Evolutionary conservation across 2,888 invertebrate genomes (phyloP).

Genomic region (Antheraea yamamai): DNA sequence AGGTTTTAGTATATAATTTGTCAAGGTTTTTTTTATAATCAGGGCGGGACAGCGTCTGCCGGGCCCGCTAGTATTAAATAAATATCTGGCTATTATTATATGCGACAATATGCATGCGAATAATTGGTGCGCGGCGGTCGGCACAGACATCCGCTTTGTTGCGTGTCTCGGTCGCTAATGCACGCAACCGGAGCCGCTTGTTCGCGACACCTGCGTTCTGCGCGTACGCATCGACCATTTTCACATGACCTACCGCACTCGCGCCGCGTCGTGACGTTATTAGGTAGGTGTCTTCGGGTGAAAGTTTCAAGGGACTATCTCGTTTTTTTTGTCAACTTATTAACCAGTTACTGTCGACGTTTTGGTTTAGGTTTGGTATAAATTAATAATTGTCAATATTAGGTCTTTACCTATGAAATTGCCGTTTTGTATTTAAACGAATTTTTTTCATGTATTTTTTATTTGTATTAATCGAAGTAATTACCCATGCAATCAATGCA

Average conservation of each 20-base stretch:
- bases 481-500: too few relatives aligned
- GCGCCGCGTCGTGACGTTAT: slow-evolving; percentile 20
- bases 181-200: slow-evolving; percentile 29
- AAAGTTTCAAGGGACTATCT: not conserved
- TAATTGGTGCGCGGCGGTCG: slow-evolving; percentile 18
- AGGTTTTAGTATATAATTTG: too few relatives aligned
- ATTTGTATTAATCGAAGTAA: too few relatives aligned
- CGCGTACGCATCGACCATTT: slow-evolving; percentile 29
- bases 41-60: too few relatives aligned
- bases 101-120: slow-evolving; percentile 23
- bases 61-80: not conserved
- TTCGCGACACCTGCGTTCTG: slow-evolving; percentile 39
- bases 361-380: not conserved
- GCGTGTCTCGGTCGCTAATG: slow-evolving; percentile 37
- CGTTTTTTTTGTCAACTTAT: not conserved
- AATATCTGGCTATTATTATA: slow-evolving; percentile 6
- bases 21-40: too few relatives aligned
- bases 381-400: too few relatives aligned
- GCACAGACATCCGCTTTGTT: slow-evolving; percentile 38
- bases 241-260: slow-evolving; percentile 44
- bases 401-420: too few relatives aligned
- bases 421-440: too few relatives aligned
- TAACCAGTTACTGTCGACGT: not conserved
- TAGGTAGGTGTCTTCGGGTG: not conserved
- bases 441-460: too few relatives aligned